Evolutionary conservation across 2,113 vertebrate species (phyloP).

Genomic region (Eurypyga helias): DNA sequence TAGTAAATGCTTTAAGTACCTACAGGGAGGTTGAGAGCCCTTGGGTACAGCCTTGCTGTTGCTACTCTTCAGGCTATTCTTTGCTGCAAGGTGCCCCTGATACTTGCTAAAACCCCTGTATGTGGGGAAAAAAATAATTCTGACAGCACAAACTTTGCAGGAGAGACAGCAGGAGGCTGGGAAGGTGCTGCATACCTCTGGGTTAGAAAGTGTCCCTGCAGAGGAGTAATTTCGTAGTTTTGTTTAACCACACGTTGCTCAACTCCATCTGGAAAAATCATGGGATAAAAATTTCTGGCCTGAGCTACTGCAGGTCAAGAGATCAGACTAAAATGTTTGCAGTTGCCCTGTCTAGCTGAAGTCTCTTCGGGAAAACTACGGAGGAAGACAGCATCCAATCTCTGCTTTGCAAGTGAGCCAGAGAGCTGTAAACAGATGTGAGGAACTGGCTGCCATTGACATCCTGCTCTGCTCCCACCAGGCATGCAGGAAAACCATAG

Average conservation of each 20-base stretch:
- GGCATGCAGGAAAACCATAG: neutral
- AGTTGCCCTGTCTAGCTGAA: neutral
- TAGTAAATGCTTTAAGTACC: neutral
- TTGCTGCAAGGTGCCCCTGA: neutral
- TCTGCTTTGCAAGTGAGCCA: neutral
- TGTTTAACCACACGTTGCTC: neutral
- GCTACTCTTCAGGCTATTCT: neutral
- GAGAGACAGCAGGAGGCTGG: neutral
- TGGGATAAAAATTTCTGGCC: neutral
- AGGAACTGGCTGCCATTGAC: neutral
- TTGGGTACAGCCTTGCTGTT: neutral
- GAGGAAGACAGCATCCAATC: neutral
- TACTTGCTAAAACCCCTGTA: neutral
- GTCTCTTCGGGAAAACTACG: neutral
- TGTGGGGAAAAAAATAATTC: fast-evolving
- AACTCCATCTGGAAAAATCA: neutral
- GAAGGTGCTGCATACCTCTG: neutral
- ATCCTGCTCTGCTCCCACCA: neutral
- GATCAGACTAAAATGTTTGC: neutral
- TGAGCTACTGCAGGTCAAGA: neutral
- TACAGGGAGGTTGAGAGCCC: neutral
- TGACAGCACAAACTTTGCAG: too few species aligned
- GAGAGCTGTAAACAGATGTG: neutral
- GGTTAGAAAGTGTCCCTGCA: neutral
- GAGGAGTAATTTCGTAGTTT: neutral